Evolutionary conservation across 2,113 vertebrate species (phyloP).

Genomic region (Petrocephalus microphthalmus): DNA sequence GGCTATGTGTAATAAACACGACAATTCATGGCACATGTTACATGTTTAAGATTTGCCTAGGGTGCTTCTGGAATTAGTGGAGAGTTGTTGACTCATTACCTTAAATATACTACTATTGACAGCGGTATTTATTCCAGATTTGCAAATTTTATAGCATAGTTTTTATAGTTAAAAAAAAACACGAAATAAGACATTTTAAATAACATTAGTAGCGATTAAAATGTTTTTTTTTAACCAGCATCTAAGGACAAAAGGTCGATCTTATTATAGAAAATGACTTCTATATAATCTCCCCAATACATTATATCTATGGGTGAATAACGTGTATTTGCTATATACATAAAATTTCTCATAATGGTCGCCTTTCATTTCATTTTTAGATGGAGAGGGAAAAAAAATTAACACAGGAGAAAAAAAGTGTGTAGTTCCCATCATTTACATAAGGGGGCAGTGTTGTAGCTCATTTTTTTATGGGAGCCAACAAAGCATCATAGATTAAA

Average conservation of each 20-base stretch:
- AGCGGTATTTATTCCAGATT: background rate
- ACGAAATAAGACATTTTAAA: background rate
- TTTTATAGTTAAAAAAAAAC: too few relatives aligned
- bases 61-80: background rate
- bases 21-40: background rate
- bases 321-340: background rate
- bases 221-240: background rate
- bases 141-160: too few relatives aligned
- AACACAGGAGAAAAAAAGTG: background rate
- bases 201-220: background rate
- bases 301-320: background rate
- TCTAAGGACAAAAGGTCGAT: background rate
- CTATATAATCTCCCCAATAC: background rate
- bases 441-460: background rate
- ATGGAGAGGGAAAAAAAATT: background rate
- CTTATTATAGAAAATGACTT: background rate
- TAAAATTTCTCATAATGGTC: background rate
- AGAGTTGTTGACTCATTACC: background rate
- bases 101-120: background rate
- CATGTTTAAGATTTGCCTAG: background rate
- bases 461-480: background rate
- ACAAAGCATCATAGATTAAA: background rate
- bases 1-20: background rate
- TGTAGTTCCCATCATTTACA: background rate
- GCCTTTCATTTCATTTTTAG: background rate